Evolutionary conservation across 2,888 invertebrate genomes (phyloP), one percentile per base, ranked within the genome.

Genomic region (Hemicrepidius hirtus): DNA sequence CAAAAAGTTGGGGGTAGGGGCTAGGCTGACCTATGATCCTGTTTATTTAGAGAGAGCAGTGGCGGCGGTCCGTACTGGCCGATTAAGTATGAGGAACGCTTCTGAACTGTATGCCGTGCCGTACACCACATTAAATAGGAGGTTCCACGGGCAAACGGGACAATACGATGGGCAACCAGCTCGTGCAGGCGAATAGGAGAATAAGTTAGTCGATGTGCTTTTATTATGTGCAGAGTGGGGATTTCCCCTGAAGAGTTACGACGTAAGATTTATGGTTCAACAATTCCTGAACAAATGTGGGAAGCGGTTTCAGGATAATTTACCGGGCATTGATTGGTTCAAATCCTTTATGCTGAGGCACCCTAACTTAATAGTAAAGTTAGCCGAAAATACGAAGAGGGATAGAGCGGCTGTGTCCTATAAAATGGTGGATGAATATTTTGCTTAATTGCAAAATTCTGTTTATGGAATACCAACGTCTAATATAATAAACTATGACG

Each of bases 401-500:
- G 2, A 3, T 5, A 24, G 24, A 24, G 24, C 24, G 5, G 24
- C 24, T 5, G 24, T 24, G 24, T 3, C 24, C 5, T 24, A 24
- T 5, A 5, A 24, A 24, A 5, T 24, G 2, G 24, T 24, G 5
- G 24, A 24, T 2, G 5, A 2, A 24, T 24, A 46, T 7, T 46
- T 46, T 10, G 18, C 16, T 3, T 7, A 46, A 20, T 46, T 46
- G 20, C 5, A 18, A 46, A 0, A 18, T 1, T 9, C 18, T 18
- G n/a, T 16, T 18, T 6, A 37, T 6, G 10, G 37, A 37, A 1
- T 9, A 9, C 2, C 50, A 24, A 41, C 70, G 7, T 21, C 75
- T 7, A 55, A 80, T 65, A 79, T 82, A 40, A 55, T 80, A 10
- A 84, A 83, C 64, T 85, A 82, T 75, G 82, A 82, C 68, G 81